Conservation (phyloP, 2,888 invertebrate genomes). For the Chorisops tibialis region DNA sequence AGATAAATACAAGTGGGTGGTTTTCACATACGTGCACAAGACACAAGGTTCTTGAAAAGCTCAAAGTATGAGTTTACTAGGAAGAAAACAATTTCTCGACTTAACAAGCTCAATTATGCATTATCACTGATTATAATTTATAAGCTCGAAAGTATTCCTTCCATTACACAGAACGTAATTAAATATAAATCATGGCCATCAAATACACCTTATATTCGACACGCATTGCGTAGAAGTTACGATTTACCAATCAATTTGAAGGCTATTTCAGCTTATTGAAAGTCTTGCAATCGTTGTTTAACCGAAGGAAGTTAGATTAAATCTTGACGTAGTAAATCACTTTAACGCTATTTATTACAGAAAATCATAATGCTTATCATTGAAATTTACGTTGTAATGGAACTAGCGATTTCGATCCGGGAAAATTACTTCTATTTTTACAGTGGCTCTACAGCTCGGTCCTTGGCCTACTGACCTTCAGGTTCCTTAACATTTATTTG, state of each 20-base stretch:
- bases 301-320: background rate
- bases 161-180: background rate
- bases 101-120: slow-evolving; percentile 22
- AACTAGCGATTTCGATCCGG: too few relatives aligned
- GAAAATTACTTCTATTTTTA: too few relatives aligned
- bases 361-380: background rate
- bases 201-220: slow-evolving; percentile 2
- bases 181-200: slow-evolving; percentile 20
- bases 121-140: slow-evolving; percentile 18
- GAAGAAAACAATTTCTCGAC: slow-evolving; percentile 10
- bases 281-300: background rate
- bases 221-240: slow-evolving; percentile 15
- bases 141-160: background rate
- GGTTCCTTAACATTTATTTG: too few relatives aligned
- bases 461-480: too few relatives aligned
- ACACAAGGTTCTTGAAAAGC: too few relatives aligned
- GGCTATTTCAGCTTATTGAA: background rate
- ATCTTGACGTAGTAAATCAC: slow-evolving; percentile 10
- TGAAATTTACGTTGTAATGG: too few relatives aligned
- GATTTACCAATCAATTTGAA: slow-evolving; percentile 17
- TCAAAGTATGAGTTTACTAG: background rate
- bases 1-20: too few relatives aligned
- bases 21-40: too few relatives aligned
- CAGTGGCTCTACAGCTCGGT: too few relatives aligned
- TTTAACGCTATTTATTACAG: background rate